Evolutionary conservation across 2,797 vertebrate species (phyloP).

Genomic region (Pseudocheirus occidentalis): DNA sequence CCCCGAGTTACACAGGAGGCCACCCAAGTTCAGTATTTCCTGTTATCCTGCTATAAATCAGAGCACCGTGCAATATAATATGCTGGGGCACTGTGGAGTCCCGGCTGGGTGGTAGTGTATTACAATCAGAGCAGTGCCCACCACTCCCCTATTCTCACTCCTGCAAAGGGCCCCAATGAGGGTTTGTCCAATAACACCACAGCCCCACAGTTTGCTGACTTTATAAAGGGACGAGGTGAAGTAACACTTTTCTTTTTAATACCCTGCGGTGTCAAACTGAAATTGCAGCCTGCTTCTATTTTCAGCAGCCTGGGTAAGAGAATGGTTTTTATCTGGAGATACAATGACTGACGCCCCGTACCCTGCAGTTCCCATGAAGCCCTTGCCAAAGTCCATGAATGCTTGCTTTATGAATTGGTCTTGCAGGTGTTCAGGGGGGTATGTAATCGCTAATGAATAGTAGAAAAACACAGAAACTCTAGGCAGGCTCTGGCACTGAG

Average conservation of each 20-base stretch:
- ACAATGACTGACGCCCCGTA: slow-evolving; percentile 86
- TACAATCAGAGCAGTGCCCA: slow-evolving; percentile 55
- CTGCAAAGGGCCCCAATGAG: slow-evolving; percentile 73
- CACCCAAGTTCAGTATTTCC: slow-evolving; percentile 67
- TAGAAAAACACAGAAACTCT: slow-evolving; percentile 80
- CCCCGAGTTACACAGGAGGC: slow-evolving; percentile 63
- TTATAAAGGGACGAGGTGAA: slow-evolving; percentile 82
- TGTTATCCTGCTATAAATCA: slow-evolving; percentile 58
- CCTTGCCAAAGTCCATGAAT: slow-evolving; percentile 88
- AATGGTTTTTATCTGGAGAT: slow-evolving; percentile 88
- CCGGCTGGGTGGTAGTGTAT: slow-evolving; percentile 24
- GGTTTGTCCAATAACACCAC: slow-evolving; percentile 74
- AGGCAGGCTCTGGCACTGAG: slow-evolving; percentile 82
- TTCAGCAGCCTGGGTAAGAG: slow-evolving; percentile 84
- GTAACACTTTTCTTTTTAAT: slow-evolving; percentile 80
- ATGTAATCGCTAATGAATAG: slow-evolving; percentile 86
- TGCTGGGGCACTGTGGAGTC: slow-evolving; percentile 32
- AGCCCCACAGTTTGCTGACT: slow-evolving; percentile 76
- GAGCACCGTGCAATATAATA: slow-evolving; percentile 56
- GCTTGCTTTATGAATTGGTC: slow-evolving; percentile 87
- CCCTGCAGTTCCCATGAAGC: slow-evolving; percentile 87
- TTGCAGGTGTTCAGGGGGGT: slow-evolving; percentile 87
- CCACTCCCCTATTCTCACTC: slow-evolving; percentile 50
- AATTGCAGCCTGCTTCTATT: slow-evolving; percentile 84
- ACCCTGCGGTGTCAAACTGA: slow-evolving; percentile 81